Evolutionary conservation across 2,113 vertebrate genomes (phyloP), one percentile per base, ranked within the genome.

Genomic region (Gymnocephalus cernua): DNA sequence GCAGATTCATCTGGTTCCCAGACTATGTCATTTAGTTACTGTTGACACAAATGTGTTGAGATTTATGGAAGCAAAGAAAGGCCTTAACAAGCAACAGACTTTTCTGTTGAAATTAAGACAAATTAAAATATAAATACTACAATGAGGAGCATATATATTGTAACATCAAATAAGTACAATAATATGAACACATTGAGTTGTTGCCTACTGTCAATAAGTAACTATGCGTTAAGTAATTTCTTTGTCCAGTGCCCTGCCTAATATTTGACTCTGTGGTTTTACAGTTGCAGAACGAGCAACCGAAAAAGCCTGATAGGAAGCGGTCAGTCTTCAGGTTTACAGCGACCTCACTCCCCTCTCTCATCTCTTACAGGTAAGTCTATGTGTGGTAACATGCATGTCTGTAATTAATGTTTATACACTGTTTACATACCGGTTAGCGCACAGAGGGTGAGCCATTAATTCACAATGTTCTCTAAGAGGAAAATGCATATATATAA

Each of bases 221-320:
- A 1, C 35, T 48, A 19, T 74, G 32, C 45, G 23, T 1, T 4
- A 11, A 38, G 11, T 59, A 2, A 12, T 45, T 48, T 41, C 18
- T 47, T 45, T 50, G 27, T 48, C 19, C 27, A n/a, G 63, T 65
- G 58, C 53, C n/a, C 47, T 63, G 19, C 7, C 75, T 90, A 48
- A 91, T 62, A 38, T 67, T 21, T 74, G 12, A 10, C 29, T 80
- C 4, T 93, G 45, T 91, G 80, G 72, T 88, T 93, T 91, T 59
- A 45, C 93, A 99, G 98, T 92, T 99, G 98, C 91, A 96, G 98
- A 89, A 98, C 98, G 6, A 99, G 96, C 93, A 99, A 98, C 95
- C 95, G 98, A 91, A 99, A 99, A 88, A 99, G 95, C 90, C 93
- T 99, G 91, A 99, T 99, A 82, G 96, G 98, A 92, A 99, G 96